A percentile compares a stretch with the other conserved stretches of the same genome.
Conservation (phyloP, 2,797 vertebrate genomes). For the Spheniscus humboldti region DNA sequence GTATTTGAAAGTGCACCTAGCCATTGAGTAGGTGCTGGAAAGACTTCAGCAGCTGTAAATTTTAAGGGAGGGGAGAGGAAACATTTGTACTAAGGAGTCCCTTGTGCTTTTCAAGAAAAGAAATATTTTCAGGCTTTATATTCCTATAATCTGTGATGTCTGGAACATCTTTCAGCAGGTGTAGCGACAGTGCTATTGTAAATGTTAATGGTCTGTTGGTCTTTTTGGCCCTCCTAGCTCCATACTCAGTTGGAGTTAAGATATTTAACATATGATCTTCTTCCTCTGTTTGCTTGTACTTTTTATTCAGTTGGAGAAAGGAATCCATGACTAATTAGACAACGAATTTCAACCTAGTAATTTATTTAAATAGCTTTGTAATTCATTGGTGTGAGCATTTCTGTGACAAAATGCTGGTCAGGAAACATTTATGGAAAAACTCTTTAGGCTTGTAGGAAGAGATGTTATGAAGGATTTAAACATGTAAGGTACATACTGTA, state of each 20-base stretch:
- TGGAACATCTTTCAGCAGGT: not conserved
- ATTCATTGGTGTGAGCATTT: not conserved
- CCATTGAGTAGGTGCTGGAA: not conserved
- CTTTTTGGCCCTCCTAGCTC: not conserved
- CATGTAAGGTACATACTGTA: fast-evolving
- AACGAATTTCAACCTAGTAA: not conserved
- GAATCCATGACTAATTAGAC: not conserved
- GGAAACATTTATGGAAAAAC: not conserved
- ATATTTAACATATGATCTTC: not conserved
- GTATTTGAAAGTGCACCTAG: conserved; percentile 8
- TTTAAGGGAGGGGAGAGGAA: not conserved
- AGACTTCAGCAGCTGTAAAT: not conserved
- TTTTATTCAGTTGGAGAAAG: not conserved
- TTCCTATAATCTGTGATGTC: not conserved
- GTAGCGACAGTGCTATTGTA: not conserved
- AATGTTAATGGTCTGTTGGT: not conserved
- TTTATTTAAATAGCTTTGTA: not conserved
- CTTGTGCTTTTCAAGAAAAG: not conserved
- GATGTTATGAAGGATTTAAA: not conserved
- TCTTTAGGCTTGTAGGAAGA: not conserved
- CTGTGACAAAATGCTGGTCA: not conserved
- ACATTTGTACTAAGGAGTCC: not conserved
- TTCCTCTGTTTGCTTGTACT: not conserved
- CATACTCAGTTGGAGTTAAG: not conserved
- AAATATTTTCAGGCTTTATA: conserved; percentile 18